Base-by-base conservation (phyloP, 2,888 invertebrate species). In the Notodonta ziczac region DNA sequence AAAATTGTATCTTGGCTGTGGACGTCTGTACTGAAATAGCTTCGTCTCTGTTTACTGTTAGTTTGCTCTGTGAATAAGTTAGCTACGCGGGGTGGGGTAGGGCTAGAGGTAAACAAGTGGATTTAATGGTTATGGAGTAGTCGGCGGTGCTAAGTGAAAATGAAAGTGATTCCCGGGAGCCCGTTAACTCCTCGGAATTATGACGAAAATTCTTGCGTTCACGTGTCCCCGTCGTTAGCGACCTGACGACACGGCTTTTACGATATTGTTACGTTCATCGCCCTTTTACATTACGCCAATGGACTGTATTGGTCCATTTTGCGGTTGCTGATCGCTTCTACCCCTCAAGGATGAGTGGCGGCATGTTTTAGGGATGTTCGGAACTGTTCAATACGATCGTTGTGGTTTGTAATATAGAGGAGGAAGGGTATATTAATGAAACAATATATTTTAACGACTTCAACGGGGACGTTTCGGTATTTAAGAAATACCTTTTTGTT, bases 71-170 rank as follows among this genome's bases (percentile, higher is more conserved):
- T 87, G 84, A 89, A 87, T 86, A 88, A 89, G 85, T 88, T 82
- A 88, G 78, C 73, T 80, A 81, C 84, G 79, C 71, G 68, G 62
- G 66, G 76, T 75, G 73, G 75, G 76, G 80, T 74, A 66, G 75
- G 76, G 81, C 77, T 69, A 76, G 85, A 77, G 81, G 85, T 90
- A 88, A 90, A 90, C 86, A 87, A 84, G 80, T 75, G 82, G 82
- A 86, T 86, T 86, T 89, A 89, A 91, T 86, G 87, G 84, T 87
- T 87, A 89, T 87, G 82, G 80, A 83, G 84, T 82, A 83, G 86
- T 88, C 84, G 80, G 84, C 83, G 82, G 84, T 78, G 81, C 83
- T 89, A 86, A 89, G 90, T 89, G 90, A 89, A 89, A 90, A 88
- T 87, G 86, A 89, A 89, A 90, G 87, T 86, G 84, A 87, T 87